A percentile compares a stretch with the other conserved stretches of the same genome.
Conservation (phyloP, 2,797 vertebrate genomes). For the Erithacus rubecula region DNA sequence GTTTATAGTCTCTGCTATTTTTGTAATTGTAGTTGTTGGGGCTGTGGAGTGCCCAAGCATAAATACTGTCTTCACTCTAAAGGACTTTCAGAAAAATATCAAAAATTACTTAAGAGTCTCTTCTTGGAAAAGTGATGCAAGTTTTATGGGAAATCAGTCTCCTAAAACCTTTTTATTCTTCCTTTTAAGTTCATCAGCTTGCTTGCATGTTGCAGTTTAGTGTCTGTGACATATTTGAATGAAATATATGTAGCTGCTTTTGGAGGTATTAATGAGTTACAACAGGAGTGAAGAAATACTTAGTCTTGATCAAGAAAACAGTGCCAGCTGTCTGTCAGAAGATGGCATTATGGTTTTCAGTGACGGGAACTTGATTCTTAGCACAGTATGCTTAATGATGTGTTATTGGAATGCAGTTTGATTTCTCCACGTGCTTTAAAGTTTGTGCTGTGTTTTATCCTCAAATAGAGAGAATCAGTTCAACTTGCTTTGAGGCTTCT, state of each 20-base stretch:
- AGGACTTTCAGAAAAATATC: neutral
- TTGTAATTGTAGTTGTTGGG: neutral
- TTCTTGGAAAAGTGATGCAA: neutral
- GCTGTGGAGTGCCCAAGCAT: neutral
- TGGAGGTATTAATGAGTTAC: neutral
- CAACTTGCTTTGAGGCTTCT: conserved; percentile 87
- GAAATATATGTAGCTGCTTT: neutral
- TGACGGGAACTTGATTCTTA: neutral
- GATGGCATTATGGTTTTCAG: neutral
- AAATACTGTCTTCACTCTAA: neutral
- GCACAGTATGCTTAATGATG: neutral
- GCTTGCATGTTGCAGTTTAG: neutral
- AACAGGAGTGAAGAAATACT: neutral
- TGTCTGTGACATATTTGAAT: neutral
- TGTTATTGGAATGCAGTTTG: neutral
- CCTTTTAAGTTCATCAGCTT: neutral
- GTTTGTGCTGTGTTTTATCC: conserved; percentile 31
- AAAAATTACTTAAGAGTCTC: neutral
- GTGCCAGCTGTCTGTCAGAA: neutral
- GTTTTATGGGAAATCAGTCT: neutral
- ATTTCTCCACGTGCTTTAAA: neutral
- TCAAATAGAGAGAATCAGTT: conserved; percentile 87
- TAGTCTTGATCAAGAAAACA: neutral
- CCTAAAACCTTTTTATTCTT: neutral
- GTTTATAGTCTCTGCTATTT: neutral